Evolutionary conservation across 2,888 invertebrate species (phyloP).

Genomic region (Spilarctia lutea): DNA sequence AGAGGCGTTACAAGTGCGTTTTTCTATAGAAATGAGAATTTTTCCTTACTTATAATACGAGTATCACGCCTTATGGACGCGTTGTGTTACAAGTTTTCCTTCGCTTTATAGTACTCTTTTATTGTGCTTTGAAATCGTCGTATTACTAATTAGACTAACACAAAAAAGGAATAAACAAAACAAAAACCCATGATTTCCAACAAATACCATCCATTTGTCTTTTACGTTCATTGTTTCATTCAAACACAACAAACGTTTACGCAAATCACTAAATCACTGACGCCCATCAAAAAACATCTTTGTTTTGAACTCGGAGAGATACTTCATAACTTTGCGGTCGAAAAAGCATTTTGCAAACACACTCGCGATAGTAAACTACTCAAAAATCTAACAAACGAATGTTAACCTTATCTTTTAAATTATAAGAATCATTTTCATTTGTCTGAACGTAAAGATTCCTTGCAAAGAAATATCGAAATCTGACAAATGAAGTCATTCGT

Average conservation of each 20-base stretch:
- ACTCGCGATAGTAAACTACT: slow-evolving; percentile 37
- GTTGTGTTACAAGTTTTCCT: no score
- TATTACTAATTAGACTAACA: not conserved
- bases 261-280: slow-evolving; percentile 76
- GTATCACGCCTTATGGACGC: no score
- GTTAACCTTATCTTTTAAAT: slow-evolving; percentile 36
- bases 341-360: slow-evolving; percentile 69
- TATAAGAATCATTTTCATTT: not conserved
- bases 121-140: not conserved
- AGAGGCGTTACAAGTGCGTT: no score
- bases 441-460: slow-evolving; percentile 34
- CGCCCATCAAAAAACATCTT: slow-evolving; percentile 76
- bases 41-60: no score
- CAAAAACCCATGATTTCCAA: slow-evolving; percentile 19
- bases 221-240: slow-evolving; percentile 47
- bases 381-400: slow-evolving; percentile 26
- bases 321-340: slow-evolving; percentile 81
- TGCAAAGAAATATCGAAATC: slow-evolving; percentile 79
- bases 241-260: slow-evolving; percentile 50
- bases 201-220: slow-evolving; percentile 20
- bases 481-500: slow-evolving; percentile 85
- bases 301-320: slow-evolving; percentile 78
- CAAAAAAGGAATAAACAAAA: not conserved
- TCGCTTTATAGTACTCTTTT: no score
- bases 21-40: no score